phyloP scores from a whole-genome alignment of 2,113 vertebrate genomes.

The Bubalus kerabau region DNA sequence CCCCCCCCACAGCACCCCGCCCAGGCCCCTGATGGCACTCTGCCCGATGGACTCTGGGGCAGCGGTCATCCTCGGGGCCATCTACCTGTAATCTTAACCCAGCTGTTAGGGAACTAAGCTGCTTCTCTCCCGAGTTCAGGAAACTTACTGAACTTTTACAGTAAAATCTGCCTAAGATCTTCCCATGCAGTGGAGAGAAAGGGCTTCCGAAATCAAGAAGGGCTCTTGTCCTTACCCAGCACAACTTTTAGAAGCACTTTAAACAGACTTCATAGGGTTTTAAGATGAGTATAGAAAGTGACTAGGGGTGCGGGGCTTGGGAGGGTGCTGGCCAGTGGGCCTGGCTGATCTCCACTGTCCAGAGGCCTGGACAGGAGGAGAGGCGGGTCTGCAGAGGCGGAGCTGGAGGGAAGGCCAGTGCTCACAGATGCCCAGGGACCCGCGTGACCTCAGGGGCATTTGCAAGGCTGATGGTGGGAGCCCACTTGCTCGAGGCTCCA shows the following conservation, averaged over 20 bases:
- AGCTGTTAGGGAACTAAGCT: neutral
- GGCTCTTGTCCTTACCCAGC: neutral
- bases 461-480: neutral
- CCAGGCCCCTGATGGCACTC: accelerated
- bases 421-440: neutral
- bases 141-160: neutral
- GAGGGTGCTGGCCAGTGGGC: neutral
- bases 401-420: neutral
- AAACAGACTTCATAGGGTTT: neutral
- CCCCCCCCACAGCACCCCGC: accelerated
- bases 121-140: neutral
- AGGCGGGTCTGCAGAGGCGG: neutral
- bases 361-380: neutral
- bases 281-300: neutral
- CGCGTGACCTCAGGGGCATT: accelerated
- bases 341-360: neutral
- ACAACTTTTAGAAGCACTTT: neutral
- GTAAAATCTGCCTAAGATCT: neutral
- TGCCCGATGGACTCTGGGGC: neutral
- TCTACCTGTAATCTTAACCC: neutral
- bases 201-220: neutral
- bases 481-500: neutral
- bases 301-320: neutral
- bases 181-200: neutral
- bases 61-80: neutral